A percentile compares a stretch with the other conserved stretches of the same genome.
phyloP scores from a whole-genome alignment of 2,888 invertebrate species.

The Leptarthrus brevirostris region DNA sequence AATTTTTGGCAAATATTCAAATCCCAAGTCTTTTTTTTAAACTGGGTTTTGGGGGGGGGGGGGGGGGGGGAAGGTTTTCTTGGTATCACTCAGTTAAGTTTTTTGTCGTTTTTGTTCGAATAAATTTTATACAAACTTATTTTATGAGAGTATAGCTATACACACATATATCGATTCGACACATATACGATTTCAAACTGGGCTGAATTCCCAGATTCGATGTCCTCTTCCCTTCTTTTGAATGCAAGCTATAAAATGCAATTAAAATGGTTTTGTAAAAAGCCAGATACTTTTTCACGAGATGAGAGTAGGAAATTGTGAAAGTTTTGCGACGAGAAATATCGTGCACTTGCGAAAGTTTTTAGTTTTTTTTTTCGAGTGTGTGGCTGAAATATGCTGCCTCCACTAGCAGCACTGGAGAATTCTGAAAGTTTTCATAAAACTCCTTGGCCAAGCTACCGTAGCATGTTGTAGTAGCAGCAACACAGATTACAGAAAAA shows the following conservation, averaged over 20 bases:
- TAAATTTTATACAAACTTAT: no score
- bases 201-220: no score
- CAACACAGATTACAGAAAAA: conserved; percentile 18
- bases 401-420: no score
- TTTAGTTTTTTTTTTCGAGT: conserved; percentile 1
- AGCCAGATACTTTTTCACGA: conserved; percentile 4
- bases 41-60: no score
- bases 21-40: conserved; percentile 15
- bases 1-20: conserved; percentile 28
- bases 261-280: conserved; percentile 13
- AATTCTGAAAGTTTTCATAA: conserved; percentile 1
- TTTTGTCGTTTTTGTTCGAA: no score
- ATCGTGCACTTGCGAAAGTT: conserved; percentile 19
- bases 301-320: neutral
- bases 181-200: neutral
- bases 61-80: neutral
- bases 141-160: no score
- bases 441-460: neutral
- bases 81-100: neutral
- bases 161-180: neutral
- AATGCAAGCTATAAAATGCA: conserved; percentile 7
- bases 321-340: conserved; percentile 9
- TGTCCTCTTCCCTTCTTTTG: no score
- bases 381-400: conserved; percentile 10
- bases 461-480: conserved; percentile 5